These are phyloP conservation scores for Mesocricetus auratus DNA, from an alignment of 2,113 vertebrate species.

Conservation along the genomic window DNA sequence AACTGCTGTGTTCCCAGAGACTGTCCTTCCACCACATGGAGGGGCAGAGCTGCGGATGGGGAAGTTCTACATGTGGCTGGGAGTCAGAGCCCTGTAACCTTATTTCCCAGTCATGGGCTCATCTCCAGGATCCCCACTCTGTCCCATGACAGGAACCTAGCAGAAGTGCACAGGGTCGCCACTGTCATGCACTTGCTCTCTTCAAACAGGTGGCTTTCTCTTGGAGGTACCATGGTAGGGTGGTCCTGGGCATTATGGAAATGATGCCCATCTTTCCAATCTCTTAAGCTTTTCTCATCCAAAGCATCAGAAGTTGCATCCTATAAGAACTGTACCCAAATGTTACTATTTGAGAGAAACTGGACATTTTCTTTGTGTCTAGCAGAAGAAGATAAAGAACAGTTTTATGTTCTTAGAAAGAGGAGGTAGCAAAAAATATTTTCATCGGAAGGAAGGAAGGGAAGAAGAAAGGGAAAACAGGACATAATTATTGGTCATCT, in stretches of 20 bases:
- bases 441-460: background rate
- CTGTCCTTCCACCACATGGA: background rate
- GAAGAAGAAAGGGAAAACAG: background rate
- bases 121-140: background rate
- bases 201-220: background rate
- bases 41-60: background rate
- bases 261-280: background rate
- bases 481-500: background rate
- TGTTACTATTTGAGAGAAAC: background rate
- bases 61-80: background rate
- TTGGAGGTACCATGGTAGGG: background rate
- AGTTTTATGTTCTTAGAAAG: background rate
- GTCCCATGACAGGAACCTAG: background rate
- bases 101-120: background rate
- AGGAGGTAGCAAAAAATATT: background rate
- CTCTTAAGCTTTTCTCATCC: background rate
- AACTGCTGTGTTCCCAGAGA: background rate
- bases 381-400: background rate
- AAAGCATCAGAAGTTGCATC: background rate
- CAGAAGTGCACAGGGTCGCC: background rate
- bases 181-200: background rate
- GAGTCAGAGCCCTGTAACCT: background rate
- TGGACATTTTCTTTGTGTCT: background rate
- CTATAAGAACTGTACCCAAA: background rate
- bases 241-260: background rate